Evolutionary conservation across 2,113 vertebrate genomes (phyloP).

Genomic region (Perca flavescens): DNA sequence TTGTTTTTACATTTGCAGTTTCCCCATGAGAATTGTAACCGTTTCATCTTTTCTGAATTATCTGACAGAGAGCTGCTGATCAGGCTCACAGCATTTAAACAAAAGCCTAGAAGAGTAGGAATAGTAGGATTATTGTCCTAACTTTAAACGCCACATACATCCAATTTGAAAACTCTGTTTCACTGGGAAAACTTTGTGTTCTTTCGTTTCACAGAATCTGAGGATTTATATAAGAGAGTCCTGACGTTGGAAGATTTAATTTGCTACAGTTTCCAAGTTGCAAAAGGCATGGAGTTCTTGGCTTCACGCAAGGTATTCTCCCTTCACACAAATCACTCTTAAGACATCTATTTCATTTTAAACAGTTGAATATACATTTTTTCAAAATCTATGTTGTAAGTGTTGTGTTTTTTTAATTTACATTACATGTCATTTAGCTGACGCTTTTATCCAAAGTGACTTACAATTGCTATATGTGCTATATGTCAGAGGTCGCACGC

Average conservation of each 20-base stretch:
- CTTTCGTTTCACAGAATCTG: constrained; percentile 85
- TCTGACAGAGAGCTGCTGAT: constrained; percentile 26
- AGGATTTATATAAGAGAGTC: constrained; percentile 92
- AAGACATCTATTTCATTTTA: background rate
- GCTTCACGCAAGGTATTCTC: constrained; percentile 92
- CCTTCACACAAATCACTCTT: background rate
- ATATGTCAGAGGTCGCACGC: too few species aligned
- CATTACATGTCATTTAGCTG: too few species aligned
- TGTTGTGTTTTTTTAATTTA: constrained; percentile 3
- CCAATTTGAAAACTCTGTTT: constrained; percentile 18
- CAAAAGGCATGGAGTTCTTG: constrained; percentile 97
- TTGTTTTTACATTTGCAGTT: constrained; percentile 13
- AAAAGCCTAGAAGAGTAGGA: constrained; percentile 18
- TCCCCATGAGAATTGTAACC: background rate
- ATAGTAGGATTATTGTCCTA: constrained; percentile 13
- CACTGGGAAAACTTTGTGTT: constrained; percentile 22
- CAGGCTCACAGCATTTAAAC: constrained; percentile 30
- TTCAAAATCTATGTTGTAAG: background rate
- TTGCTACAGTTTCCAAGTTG: constrained; percentile 96
- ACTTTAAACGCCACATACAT: constrained; percentile 1
- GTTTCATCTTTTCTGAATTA: constrained; percentile 51
- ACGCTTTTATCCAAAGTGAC: too few species aligned
- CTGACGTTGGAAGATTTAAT: constrained; percentile 94
- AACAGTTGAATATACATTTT: background rate
- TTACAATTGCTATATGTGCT: too few species aligned